Evolutionary conservation across 2,888 invertebrate species (phyloP), one percentile per base, ranked within the genome.

Genomic region (Thera obeliscata): DNA sequence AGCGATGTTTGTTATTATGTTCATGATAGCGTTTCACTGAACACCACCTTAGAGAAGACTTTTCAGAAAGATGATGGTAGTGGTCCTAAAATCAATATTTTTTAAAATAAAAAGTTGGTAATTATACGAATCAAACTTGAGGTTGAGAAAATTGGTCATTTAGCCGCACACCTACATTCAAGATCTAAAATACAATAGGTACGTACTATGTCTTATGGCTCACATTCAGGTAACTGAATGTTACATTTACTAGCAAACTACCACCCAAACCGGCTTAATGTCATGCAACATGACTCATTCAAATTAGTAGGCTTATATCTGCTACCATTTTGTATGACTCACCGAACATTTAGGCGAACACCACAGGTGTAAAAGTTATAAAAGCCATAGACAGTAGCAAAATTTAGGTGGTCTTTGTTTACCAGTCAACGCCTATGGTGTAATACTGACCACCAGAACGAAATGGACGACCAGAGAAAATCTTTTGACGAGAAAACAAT

Each of bases 401-500:
- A 72, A 61, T 57, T 79, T 76, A 74, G 88, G 89, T 88, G 88
- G 88, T 89, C 89, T 86, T 87, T 87, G 82, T 85, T 74, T 68
- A 77, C 70, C 78, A 83, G 83, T 89, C 87, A 88, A 86, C 90
- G 88, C 88, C 84, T 87, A 66, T 69, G 66, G 61, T 48, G 7
- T 58, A 33, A 33, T 9, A 52, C 9, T 33, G 9, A 66, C 88
- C 87, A 80, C 87, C 85, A 88, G 82, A 84, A 83, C 84, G 78
- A 87, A 87, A 82, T 82, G 82, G n/a, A 78, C 76, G 78, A 83
- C 90, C 90, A 88, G 84, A 87, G 89, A 87, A 85, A 91, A 92
- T 90, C 86, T 82, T 74, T 81, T 87, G 89, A 86, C 87, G 87
- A 86, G 74, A 75, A 86, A 89, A 91, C 92, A 92, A 92, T 91